A percentile compares a stretch with the other conserved stretches of the same genome.
Evolutionary conservation across 2,888 invertebrate genomes (phyloP).

Genomic region (Brachylomia viminalis): DNA sequence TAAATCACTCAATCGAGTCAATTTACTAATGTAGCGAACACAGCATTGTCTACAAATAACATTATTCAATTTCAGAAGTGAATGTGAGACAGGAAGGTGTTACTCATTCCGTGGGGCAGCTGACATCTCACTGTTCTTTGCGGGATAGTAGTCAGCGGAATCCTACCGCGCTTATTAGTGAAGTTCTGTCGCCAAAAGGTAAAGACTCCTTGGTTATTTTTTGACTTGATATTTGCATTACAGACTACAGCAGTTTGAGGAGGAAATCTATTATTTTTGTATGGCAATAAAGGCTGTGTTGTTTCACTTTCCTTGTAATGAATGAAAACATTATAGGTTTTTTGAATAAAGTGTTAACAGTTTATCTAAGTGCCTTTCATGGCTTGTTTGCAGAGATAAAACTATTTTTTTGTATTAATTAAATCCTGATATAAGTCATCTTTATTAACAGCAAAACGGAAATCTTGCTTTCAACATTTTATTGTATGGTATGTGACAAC

Average conservation of each 20-base stretch:
- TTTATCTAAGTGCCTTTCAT: background rate
- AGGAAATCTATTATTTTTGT: background rate
- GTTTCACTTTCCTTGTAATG: background rate
- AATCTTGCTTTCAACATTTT: background rate
- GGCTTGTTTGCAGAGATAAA: background rate
- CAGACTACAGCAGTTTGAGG: background rate
- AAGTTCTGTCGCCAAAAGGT: slow-evolving; percentile 70
- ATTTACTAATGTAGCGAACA: slow-evolving; percentile 59
- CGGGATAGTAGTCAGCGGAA: slow-evolving; percentile 7
- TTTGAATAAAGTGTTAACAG: background rate
- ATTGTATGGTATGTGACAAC: background rate
- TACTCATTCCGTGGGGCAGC: slow-evolving; percentile 57
- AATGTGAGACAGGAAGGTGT: slow-evolving; percentile 26
- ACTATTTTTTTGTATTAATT: background rate
- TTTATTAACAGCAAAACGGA: too few species aligned
- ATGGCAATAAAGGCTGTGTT: slow-evolving; percentile 14
- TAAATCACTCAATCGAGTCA: slow-evolving; percentile 48
- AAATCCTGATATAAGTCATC: too few species aligned
- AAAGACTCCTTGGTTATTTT: slow-evolving; percentile 2
- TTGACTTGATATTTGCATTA: slow-evolving; percentile 7
- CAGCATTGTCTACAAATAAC: slow-evolving; percentile 43
- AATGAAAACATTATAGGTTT: background rate
- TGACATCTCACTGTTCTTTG: slow-evolving; percentile 40
- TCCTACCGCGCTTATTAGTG: slow-evolving; percentile 26
- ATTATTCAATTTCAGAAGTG: slow-evolving; percentile 54